Evolutionary conservation across 2,888 invertebrate species (phyloP), one percentile per base, ranked within the genome.

Genomic region (Macrophya annulata): DNA sequence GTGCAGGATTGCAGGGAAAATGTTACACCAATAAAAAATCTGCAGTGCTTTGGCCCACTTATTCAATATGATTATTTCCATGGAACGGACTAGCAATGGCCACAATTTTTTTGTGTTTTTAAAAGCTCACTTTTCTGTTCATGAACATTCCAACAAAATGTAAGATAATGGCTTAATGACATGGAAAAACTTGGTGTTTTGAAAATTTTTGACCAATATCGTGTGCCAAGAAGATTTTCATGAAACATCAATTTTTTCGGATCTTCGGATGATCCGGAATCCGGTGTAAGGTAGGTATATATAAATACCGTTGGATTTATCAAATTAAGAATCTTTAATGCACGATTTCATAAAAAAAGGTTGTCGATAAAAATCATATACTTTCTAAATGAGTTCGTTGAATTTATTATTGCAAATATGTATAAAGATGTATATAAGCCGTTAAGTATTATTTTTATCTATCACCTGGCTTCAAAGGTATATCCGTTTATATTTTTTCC

Each of bases 391-490:
- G 1, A n/a, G n/a, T n/a, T 8, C 55, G 17, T 55, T n/a, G 8
- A 8, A 55, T 31, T 31, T 6, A 43, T 43, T n/a, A 10, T 55
- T n/a, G 8, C 17, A n/a, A n/a, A n/a, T 51, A 5, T 17, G 9
- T 62, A 10, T 31, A 31, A 31, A 31, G 51, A 17, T 15, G 4
- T 51, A 51, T 51, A 51, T 17, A 51, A 51, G 51, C 51, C 17
- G 5, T 17, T 37, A 68, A 68, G 65, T 68, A 68, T 68, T 15
- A 68, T 65, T 31, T 37, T 65, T 10, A n/a, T 8, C 6, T n/a
- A n/a, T n/a, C 55, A 55, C n/a, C 55, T 55, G 55, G 17, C 55
- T n/a, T 55, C 55, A 55, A 55, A 55, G 55, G 55, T 55, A 55
- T 3, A 31, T n/a, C 8, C n/a, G n/a, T n/a, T n/a, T n/a, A 55